These are phyloP conservation scores for Euthynnus affinis DNA, from an alignment of 2,797 vertebrate species.

Conservation along the genomic window DNA sequence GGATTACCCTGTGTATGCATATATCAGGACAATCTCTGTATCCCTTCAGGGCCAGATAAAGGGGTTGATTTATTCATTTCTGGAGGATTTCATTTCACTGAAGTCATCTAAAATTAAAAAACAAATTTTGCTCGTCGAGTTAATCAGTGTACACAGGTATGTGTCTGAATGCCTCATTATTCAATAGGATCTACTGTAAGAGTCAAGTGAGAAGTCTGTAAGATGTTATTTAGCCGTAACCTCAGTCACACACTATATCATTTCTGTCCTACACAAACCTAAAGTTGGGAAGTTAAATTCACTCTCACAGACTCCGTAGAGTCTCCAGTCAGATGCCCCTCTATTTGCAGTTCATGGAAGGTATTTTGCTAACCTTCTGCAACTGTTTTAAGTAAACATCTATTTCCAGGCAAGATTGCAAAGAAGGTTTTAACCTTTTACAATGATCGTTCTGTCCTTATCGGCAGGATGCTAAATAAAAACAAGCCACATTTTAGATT, in stretches of 20 bases:
- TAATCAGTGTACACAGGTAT: slow-evolving; percentile 22
- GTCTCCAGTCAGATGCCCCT: slow-evolving; percentile 52
- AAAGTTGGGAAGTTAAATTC: slow-evolving; percentile 61
- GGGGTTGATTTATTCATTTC: not conserved
- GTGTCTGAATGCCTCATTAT: slow-evolving; percentile 40
- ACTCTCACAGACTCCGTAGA: slow-evolving; percentile 32
- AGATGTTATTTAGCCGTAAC: slow-evolving; percentile 59
- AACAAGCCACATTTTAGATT: slow-evolving; percentile 60
- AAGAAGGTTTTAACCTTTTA: slow-evolving; percentile 65
- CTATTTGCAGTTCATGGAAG: slow-evolving; percentile 67
- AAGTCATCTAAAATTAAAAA: slow-evolving; percentile 19
- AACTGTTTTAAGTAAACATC: slow-evolving; percentile 80
- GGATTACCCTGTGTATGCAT: slow-evolving; percentile 6
- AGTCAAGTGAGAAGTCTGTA: slow-evolving; percentile 44
- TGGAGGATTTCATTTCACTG: slow-evolving; percentile 6
- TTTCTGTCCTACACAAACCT: slow-evolving; percentile 54
- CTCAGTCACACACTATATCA: slow-evolving; percentile 66
- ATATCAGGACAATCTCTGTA: not conserved
- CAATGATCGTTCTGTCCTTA: slow-evolving; percentile 75
- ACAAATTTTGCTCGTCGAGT: slow-evolving; percentile 5
- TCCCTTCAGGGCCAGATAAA: slow-evolving; percentile 9
- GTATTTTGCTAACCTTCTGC: slow-evolving; percentile 80
- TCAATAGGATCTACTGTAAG: slow-evolving; percentile 4
- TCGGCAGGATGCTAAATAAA: slow-evolving; percentile 60
- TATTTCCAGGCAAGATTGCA: slow-evolving; percentile 71